Conservation (phyloP, 2,888 invertebrate genomes). For the Leucophenga maculata region DNA sequence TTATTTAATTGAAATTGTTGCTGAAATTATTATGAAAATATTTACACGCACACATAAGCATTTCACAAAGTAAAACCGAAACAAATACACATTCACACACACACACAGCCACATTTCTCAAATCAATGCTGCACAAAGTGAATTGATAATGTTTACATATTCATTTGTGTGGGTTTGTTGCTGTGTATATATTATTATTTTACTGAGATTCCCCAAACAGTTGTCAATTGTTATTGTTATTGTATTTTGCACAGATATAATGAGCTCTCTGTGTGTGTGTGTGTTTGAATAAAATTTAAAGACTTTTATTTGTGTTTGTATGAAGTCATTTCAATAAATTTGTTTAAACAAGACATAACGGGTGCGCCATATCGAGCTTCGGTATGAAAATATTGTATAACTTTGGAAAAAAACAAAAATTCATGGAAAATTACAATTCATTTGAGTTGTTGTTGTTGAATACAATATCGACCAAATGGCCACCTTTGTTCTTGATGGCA, state of each 20-base stretch:
- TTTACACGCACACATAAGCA: slow-evolving; percentile 35
- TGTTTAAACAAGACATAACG: too few relatives aligned
- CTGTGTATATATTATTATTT: not conserved
- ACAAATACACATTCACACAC: not conserved
- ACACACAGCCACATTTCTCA: not conserved
- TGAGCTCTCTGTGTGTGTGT: slow-evolving; percentile 6
- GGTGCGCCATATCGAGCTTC: too few relatives aligned
- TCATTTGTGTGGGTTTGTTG: not conserved
- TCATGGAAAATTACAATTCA: too few relatives aligned
- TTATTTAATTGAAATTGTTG: slow-evolving; percentile 59
- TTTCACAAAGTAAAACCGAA: not conserved
- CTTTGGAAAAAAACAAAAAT: too few relatives aligned
- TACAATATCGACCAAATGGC: too few relatives aligned
- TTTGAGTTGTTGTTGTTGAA: too few relatives aligned
- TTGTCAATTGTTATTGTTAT: slow-evolving; percentile 19
- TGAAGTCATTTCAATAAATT: too few relatives aligned
- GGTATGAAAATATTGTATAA: too few relatives aligned
- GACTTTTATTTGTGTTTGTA: too few relatives aligned
- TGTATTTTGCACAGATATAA: not conserved
- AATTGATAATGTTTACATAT: slow-evolving; percentile 3
- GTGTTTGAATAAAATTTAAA: not conserved
- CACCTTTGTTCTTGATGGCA: too few relatives aligned
- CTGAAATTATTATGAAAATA: slow-evolving; percentile 49
- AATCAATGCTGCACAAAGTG: slow-evolving; percentile 3
- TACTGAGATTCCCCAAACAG: slow-evolving; percentile 3